Base-by-base conservation (phyloP, 2,797 vertebrate species). In the Chrysocyon brachyurus region DNA sequence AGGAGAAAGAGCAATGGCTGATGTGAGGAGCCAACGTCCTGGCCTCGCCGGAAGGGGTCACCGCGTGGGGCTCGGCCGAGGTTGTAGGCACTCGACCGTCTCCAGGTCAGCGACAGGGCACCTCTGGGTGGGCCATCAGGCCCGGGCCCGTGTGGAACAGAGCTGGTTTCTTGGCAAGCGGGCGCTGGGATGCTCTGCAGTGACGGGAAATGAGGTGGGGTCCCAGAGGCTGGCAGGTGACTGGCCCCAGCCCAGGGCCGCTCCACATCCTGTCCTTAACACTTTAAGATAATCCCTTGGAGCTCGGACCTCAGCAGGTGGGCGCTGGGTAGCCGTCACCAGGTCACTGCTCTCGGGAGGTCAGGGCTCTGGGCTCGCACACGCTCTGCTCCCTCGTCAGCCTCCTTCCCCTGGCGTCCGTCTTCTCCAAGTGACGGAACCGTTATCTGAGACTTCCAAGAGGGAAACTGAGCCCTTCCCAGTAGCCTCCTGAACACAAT, bases 1-100 rank as follows among this genome's bases (percentile, higher is more conserved):
- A 99, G 97, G 99, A 99, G 98, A 99, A 99, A 96, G 99, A 99
- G 97, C 99, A 99, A 90, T 99, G 99, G 99, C 98, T 99, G 73
- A 99, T 99, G 99, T 99, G 99, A 98, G 36, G 49, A 46, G 22
- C 68, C 40, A 26, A 73, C 10, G 5, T 46, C n/a, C 92, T 31
- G 57, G 84, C 79, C 63, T 57, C 64, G 1, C 70, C 3, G 77
- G 64, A 66, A 68, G 87, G 26, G 12, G 73, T 82, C 46, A 14
- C 63, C 28, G 5, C 0, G 9, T 15, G 57, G 84, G 83, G 89
- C 70, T 75, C 61, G 24, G 81, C 87, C 33, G 85, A 82, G 77
- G 28, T 11, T 28, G 28, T 1, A 33, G 96, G 68, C n/a, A 89
- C 54, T 63, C 31, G 70, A 40, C 63, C 2, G 3, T 89, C 66